Conservation (phyloP, 2,113 vertebrate species). For the Tauraco erythrolophus region DNA sequence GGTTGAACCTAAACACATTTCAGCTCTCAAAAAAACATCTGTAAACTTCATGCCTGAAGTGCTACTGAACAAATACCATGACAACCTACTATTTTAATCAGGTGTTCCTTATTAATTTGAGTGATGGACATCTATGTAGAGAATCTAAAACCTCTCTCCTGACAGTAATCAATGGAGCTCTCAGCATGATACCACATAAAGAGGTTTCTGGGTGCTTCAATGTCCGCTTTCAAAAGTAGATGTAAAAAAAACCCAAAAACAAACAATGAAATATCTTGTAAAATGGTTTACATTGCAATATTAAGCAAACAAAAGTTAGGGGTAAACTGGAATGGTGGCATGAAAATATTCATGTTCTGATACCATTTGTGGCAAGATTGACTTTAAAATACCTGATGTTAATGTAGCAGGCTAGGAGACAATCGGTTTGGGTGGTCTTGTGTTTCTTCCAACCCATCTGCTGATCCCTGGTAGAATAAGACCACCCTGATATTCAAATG, state of each 20-base stretch:
- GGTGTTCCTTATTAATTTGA: neutral
- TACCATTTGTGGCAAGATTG: neutral
- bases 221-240: neutral
- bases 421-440: neutral
- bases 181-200: neutral
- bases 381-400: neutral
- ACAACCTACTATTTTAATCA: neutral
- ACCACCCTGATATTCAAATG: neutral
- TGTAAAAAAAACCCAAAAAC: neutral
- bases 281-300: neutral
- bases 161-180: neutral
- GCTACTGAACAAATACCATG: neutral
- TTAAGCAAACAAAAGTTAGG: neutral
- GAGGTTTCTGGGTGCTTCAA: neutral
- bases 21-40: neutral
- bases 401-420: neutral
- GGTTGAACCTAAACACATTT: neutral
- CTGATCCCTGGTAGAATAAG: neutral
- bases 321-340: neutral
- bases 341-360: neutral
- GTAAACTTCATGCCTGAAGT: neutral
- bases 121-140: neutral
- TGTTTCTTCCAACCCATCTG: neutral
- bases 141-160: neutral
- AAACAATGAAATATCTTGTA: neutral